Evolutionary conservation across 2,797 vertebrate genomes (phyloP).

Genomic region (Chelidonichthys spinosus): DNA sequence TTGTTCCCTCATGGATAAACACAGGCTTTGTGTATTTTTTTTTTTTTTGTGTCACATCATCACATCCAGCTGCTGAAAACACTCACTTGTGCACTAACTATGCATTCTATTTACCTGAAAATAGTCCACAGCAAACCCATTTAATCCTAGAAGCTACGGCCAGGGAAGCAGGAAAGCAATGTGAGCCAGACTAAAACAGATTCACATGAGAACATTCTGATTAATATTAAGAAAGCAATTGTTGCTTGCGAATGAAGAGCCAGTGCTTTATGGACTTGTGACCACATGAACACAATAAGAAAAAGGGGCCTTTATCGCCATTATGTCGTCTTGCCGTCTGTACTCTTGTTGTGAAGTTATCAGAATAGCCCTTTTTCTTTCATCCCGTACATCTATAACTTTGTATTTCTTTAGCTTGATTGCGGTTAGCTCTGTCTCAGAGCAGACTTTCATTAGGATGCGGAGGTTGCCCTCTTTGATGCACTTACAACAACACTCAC

Average conservation of each 20-base stretch:
- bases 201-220: neutral
- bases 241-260: slow-evolving; percentile 28
- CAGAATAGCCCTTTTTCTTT: slow-evolving; percentile 8
- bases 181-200: slow-evolving; percentile 4
- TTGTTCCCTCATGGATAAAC: neutral
- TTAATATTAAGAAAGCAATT: neutral
- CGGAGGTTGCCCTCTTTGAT: slow-evolving; percentile 21
- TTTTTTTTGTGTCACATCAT: neutral
- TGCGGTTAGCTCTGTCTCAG: slow-evolving; percentile 19
- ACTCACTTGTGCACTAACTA: neutral
- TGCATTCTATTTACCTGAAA: neutral
- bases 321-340: slow-evolving; percentile 28
- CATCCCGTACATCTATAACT: neutral
- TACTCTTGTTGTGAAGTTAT: slow-evolving; percentile 18
- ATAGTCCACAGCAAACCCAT: neutral
- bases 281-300: slow-evolving; percentile 8
- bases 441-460: slow-evolving; percentile 44
- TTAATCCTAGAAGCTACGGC: neutral
- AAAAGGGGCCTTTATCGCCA: slow-evolving; percentile 10
- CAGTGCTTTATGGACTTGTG: slow-evolving; percentile 41
- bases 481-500: slow-evolving; percentile 45
- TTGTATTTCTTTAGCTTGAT: slow-evolving; percentile 6
- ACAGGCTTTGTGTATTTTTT: neutral
- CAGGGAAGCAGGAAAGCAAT: neutral
- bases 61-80: neutral